Conservation (phyloP, 2,113 vertebrate genomes). For the Typhlomys cinereus region DNA sequence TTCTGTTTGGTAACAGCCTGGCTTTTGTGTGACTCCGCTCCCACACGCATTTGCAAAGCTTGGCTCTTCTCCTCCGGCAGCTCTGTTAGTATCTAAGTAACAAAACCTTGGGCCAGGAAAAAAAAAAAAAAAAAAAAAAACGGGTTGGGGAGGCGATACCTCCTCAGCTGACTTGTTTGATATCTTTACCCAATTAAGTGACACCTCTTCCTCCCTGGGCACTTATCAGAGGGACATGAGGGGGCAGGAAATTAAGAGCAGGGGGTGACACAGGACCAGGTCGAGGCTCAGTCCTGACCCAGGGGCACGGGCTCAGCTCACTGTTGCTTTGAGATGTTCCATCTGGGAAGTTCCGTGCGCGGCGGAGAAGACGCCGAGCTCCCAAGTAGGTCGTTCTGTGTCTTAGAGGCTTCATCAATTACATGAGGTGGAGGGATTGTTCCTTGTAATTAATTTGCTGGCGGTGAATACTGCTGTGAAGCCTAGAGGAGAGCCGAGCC, state of each 20-base stretch:
- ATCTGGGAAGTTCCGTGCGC: background rate
- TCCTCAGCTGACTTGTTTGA: background rate
- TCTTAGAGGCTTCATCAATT: background rate
- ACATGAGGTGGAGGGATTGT: background rate
- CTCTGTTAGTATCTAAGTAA: constrained; percentile 65
- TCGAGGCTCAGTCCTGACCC: background rate
- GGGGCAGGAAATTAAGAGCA: constrained; percentile 69
- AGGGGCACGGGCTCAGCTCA: background rate
- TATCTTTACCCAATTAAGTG: constrained; percentile 59
- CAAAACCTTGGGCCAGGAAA: constrained; percentile 41
- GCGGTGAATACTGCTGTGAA: background rate
- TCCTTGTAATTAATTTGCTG: background rate
- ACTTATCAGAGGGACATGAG: constrained; percentile 64
- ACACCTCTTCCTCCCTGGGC: constrained; percentile 15
- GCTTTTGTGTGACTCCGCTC: background rate
- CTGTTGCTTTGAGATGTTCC: background rate
- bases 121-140: too few species aligned
- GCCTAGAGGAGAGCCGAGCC: background rate
- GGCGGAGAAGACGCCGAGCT: background rate
- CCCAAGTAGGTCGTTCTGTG: background rate
- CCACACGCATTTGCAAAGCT: accelerated
- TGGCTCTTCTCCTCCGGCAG: background rate
- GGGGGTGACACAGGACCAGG: constrained; percentile 33
- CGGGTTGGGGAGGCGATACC: constrained; percentile 40
- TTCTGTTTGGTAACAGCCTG: background rate